phyloP scores from a whole-genome alignment of 2,113 vertebrate genomes.

The Amphiprion ocellaris region DNA sequence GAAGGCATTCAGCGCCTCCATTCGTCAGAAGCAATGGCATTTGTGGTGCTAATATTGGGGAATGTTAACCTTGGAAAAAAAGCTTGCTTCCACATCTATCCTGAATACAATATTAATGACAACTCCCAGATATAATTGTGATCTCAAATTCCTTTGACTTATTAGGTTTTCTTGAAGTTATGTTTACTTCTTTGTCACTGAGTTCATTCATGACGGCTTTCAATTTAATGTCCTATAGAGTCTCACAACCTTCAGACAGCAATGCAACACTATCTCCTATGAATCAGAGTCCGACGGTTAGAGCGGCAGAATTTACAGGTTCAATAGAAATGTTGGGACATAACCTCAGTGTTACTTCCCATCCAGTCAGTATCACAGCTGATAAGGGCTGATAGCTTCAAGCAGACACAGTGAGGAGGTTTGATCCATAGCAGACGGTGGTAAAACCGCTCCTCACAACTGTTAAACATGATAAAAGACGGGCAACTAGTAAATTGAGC shows the following conservation, averaged over 20 bases:
- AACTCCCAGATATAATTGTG: too few relatives aligned
- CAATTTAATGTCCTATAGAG: too few relatives aligned
- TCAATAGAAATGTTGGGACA: neutral
- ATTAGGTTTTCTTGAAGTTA: too few relatives aligned
- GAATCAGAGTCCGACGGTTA: neutral
- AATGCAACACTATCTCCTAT: neutral
- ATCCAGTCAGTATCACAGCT: neutral
- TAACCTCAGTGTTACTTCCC: neutral
- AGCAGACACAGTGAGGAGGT: neutral
- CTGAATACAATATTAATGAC: neutral
- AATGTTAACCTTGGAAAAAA: neutral
- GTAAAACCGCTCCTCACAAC: neutral
- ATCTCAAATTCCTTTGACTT: too few relatives aligned
- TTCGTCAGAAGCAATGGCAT: slow-evolving; percentile 6
- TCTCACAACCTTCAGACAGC: neutral
- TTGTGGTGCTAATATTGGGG: neutral
- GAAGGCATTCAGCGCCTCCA: slow-evolving; percentile 17
- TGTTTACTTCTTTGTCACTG: too few relatives aligned
- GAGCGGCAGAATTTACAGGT: neutral
- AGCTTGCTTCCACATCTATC: neutral
- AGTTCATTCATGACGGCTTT: too few relatives aligned
- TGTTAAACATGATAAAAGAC: neutral
- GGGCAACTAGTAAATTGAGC: neutral
- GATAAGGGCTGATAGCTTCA: slow-evolving; percentile 33
- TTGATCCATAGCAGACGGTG: slow-evolving; percentile 7